Evolutionary conservation across 2,888 invertebrate species (phyloP), one percentile per base, ranked within the genome.

Genomic region (Sminthurides aquaticus): DNA sequence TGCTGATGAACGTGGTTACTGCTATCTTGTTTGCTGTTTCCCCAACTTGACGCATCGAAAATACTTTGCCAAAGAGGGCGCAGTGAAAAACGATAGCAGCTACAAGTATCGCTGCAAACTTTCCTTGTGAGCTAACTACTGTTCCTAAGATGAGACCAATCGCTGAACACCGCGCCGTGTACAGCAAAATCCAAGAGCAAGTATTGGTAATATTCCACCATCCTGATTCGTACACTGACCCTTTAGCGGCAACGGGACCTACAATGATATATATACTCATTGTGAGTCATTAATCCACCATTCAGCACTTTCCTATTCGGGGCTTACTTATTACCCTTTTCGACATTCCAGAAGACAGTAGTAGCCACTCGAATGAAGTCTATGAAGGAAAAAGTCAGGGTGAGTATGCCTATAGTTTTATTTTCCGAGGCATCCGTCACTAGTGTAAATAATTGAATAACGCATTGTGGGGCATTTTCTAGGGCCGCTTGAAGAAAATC

Each of bases 391-490:
- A 71, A 68, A 2, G 55, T 24, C 25, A 73, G 56, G 1, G 71
- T 71, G 3, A 71, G 22, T 3, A 68, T n/a, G 28, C 69, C 73
- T n/a, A 73, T 28, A 20, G 27, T 18, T n/a, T 29, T n/a, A 49
- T 71, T 56, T 52, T 73, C 73, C 27, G 61, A 65, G 2, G 69
- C 43, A 52, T 71, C 66, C n/a, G 65, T 68, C 20, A 71, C 61
- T 28, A 73, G 60, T 8, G 67, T 68, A 43, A 66, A 73, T 24
- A 73, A 34, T 57, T 71, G 73, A 20, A 73, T 57, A 28, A 71
- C 65, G 57, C 73, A 71, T 56, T 67, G 67, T n/a, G 73, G 73
- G n/a, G 71, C 70, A 56, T 73, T 73, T 67, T 73, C 73, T 26
- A 73, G 49, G 0, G 70, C 68, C 1, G 73, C 73, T 49, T 73